phyloP scores from a whole-genome alignment of 2,888 invertebrate genomes.

The Campoplex capitator region DNA sequence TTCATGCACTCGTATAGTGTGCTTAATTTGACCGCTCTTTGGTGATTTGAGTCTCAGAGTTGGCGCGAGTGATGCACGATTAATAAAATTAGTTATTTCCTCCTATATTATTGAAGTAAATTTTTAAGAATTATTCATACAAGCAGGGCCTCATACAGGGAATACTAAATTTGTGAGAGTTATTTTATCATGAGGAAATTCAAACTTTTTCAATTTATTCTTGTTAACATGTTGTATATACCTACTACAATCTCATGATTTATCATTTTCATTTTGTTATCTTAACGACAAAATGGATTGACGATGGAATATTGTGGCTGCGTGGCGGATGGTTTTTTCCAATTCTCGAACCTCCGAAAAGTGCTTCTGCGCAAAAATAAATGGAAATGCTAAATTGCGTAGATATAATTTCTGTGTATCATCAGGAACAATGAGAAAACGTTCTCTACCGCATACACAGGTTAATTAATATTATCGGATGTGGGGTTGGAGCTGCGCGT shows the following conservation, averaged over 20 bases:
- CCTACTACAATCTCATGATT: background rate
- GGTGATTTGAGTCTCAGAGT: background rate
- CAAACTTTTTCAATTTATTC: conserved; percentile 62
- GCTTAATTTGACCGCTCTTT: background rate
- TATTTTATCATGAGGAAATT: conserved; percentile 8
- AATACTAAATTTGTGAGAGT: background rate
- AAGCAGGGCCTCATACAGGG: background rate
- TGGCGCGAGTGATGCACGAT: background rate
- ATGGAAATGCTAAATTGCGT: background rate
- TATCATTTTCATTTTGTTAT: background rate
- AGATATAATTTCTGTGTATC: background rate
- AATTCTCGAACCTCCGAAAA: background rate
- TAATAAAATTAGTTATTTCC: background rate
- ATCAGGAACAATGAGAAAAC: background rate
- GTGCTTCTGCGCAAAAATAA: background rate
- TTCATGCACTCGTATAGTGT: background rate
- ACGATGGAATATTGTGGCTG: background rate
- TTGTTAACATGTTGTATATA: background rate
- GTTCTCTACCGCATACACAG: background rate
- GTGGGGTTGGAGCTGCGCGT: background rate
- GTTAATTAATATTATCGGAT: conserved; percentile 23
- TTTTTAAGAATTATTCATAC: no score
- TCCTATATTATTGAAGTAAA: background rate
- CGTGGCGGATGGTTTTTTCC: background rate
- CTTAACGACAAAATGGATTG: background rate